These are phyloP conservation scores for Heloderma charlesbogerti DNA, from an alignment of 2,113 vertebrate genomes.

Conservation along the genomic window DNA sequence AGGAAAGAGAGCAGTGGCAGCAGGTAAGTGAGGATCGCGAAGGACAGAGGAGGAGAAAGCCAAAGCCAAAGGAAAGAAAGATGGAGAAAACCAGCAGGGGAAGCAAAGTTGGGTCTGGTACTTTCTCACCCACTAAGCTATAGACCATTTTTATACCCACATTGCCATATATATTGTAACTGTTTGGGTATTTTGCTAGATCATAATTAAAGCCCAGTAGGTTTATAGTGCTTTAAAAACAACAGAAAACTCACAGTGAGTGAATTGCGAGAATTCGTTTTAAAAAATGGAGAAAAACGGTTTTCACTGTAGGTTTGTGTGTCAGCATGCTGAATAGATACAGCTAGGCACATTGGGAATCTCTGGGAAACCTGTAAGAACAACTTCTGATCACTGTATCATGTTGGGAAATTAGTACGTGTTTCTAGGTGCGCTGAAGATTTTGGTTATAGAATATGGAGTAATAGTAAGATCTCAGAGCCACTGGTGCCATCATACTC, in stretches of 20 bases:
- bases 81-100: not conserved
- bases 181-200: not conserved
- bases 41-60: not conserved
- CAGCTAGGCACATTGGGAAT: not conserved
- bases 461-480: not conserved
- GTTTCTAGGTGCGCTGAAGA: not conserved
- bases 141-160: not conserved
- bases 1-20: not conserved
- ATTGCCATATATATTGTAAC: not conserved
- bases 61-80: not conserved
- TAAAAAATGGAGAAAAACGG: not conserved
- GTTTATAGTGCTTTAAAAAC: not conserved
- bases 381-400: not conserved
- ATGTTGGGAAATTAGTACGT: not conserved
- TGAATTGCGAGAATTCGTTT: not conserved
- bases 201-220: not conserved
- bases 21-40: not conserved
- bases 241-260: not conserved
- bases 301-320: not conserved
- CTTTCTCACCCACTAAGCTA: not conserved
- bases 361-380: not conserved
- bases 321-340: not conserved
- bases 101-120: not conserved
- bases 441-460: not conserved
- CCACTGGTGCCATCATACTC: not conserved